Evolutionary conservation across 2,113 vertebrate species (phyloP).

Genomic region (Arvicanthis niloticus): DNA sequence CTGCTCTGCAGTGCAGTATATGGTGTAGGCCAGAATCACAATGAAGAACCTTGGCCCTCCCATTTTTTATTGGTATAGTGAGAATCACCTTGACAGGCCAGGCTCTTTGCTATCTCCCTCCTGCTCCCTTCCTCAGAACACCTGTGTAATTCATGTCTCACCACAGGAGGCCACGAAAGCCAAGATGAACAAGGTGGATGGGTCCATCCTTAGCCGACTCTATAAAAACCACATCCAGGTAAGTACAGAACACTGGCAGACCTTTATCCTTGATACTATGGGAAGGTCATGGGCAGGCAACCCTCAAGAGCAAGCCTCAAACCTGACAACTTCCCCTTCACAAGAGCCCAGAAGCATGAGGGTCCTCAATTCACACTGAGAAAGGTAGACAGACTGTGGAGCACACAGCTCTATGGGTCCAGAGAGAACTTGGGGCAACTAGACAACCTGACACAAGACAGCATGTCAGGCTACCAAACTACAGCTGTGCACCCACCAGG

Average conservation of each 20-base stretch:
- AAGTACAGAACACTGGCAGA: neutral
- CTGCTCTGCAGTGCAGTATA: neutral
- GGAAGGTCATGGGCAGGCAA: neutral
- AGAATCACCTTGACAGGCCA: neutral
- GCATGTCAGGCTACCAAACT: neutral
- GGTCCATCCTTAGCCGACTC: slow-evolving; percentile 91
- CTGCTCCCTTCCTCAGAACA: slow-evolving; percentile 83
- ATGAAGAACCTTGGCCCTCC: neutral
- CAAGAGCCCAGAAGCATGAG: neutral
- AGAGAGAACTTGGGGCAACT: neutral
- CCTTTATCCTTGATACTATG: neutral
- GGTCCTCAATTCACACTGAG: neutral
- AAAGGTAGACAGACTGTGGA: neutral
- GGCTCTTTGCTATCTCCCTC: neutral
- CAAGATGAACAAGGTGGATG: slow-evolving; percentile 90
- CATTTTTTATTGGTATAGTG: too few species aligned
- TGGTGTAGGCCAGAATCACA: neutral
- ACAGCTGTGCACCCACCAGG: neutral
- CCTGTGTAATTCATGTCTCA: slow-evolving; percentile 84
- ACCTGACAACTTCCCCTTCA: neutral
- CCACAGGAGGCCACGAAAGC: slow-evolving; percentile 91
- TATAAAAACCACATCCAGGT: slow-evolving; percentile 93
- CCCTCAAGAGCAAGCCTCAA: neutral
- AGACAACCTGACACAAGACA: neutral
- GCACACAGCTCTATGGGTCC: neutral